Conservation (phyloP, 2,797 vertebrate genomes). For the Anolis apletophallus region DNA sequence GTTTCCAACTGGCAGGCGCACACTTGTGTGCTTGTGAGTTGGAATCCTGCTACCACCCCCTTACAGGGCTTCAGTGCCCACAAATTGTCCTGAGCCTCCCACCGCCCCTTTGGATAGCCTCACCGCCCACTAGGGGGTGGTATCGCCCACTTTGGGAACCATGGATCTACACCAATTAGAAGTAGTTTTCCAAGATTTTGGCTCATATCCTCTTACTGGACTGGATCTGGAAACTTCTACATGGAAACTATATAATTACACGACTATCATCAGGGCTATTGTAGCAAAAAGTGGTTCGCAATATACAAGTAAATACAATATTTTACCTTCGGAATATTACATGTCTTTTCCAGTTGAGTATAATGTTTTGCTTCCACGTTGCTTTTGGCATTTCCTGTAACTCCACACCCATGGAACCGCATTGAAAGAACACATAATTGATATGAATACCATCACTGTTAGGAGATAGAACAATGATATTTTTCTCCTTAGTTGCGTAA, state of each 20-base stretch:
- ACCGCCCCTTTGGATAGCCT: too few relatives aligned
- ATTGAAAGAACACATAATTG: not conserved
- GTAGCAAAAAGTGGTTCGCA: not conserved
- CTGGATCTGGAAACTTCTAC: not conserved
- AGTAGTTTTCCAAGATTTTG: not conserved
- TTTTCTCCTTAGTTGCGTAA: not conserved
- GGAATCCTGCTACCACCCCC: too few relatives aligned
- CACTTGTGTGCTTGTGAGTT: too few relatives aligned
- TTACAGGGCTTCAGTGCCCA: too few relatives aligned
- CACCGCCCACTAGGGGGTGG: too few relatives aligned
- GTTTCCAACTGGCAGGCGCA: too few relatives aligned
- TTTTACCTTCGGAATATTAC: not conserved
- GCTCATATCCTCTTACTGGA: not conserved
- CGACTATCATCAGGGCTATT: not conserved
- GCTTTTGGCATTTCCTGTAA: conserved; percentile 5
- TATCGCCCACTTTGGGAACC: too few relatives aligned
- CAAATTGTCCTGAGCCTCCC: too few relatives aligned
- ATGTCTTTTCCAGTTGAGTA: conserved; percentile 13
- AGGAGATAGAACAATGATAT: not conserved
- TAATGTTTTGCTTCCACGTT: conserved; percentile 18
- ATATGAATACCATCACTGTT: conserved; percentile 13
- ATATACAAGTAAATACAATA: not conserved
- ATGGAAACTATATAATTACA: not conserved
- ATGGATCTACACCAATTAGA: not conserved
- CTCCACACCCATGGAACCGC: conserved; percentile 1